phyloP scores from a whole-genome alignment of 2,888 invertebrate species.

The Pristionchus japonicus region DNA sequence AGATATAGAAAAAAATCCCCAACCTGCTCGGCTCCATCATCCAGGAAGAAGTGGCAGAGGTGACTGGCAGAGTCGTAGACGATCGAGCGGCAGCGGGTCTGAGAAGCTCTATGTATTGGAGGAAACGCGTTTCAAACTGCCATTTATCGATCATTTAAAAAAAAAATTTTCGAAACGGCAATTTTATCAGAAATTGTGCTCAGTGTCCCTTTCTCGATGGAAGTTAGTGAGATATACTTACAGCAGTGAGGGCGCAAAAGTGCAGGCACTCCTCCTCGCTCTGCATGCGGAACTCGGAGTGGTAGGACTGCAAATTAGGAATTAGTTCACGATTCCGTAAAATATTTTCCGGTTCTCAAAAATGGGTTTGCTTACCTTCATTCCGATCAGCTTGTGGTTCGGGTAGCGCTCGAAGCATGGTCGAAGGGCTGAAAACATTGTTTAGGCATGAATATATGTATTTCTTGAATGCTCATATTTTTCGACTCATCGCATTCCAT shows the following conservation, averaged over 20 bases:
- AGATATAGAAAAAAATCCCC: background rate
- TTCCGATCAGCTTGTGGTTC: constrained; percentile 61
- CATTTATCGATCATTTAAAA: no score
- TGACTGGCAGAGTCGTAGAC: constrained; percentile 71
- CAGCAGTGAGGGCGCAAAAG: constrained; percentile 66
- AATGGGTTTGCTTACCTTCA: background rate
- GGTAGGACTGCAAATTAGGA: constrained; percentile 65
- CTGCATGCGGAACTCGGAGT: constrained; percentile 71
- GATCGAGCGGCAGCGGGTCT: constrained; percentile 72
- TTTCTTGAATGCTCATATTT: no score
- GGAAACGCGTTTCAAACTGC: no score
- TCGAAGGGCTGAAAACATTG: constrained; percentile 63
- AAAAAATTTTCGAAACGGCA: no score
- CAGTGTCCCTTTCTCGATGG: no score
- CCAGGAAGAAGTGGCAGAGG: constrained; percentile 72
- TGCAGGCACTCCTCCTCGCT: constrained; percentile 69
- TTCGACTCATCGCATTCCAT: background rate
- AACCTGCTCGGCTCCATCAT: constrained; percentile 56
- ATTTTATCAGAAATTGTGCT: no score
- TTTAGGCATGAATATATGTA: no score
- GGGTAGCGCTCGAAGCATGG: constrained; percentile 74
- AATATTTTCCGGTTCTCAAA: background rate
- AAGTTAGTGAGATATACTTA: constrained; percentile 45
- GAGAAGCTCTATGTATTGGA: no score
- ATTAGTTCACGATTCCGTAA: background rate